Conservation (phyloP, 2,888 invertebrate species). For the Agonopterix subpropinquella region DNA sequence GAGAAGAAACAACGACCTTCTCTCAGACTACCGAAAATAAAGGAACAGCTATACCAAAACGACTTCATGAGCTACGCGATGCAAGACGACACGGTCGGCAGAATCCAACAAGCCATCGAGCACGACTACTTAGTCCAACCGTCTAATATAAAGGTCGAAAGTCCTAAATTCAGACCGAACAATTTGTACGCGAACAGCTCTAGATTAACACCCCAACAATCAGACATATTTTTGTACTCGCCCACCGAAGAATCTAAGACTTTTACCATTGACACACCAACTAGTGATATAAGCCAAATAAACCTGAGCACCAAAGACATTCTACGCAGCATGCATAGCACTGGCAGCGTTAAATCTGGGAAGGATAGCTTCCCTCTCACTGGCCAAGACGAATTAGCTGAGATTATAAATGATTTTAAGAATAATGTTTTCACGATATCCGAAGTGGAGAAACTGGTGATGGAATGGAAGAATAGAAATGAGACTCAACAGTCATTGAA, state of each 20-base stretch:
- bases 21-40: slow-evolving; percentile 54
- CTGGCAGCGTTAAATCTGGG: slow-evolving; percentile 59
- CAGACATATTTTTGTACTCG: slow-evolving; percentile 63
- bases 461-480: slow-evolving; percentile 90
- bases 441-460: slow-evolving; percentile 89
- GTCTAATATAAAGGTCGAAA: slow-evolving; percentile 76
- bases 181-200: slow-evolving; percentile 67
- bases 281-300: slow-evolving; percentile 70
- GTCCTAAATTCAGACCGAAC: slow-evolving; percentile 66
- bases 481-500: slow-evolving; percentile 91
- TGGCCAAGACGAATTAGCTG: slow-evolving; percentile 86
- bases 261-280: slow-evolving; percentile 65
- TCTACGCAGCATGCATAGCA: slow-evolving; percentile 39
- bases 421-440: slow-evolving; percentile 90
- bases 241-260: slow-evolving; percentile 69
- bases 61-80: slow-evolving; percentile 48
- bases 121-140: slow-evolving; percentile 78
- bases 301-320: slow-evolving; percentile 60
- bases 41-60: slow-evolving; percentile 69
- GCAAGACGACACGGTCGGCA: slow-evolving; percentile 43
- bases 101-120: slow-evolving; percentile 68
- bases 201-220: slow-evolving; percentile 55
- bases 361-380: slow-evolving; percentile 58
- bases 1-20: slow-evolving; percentile 65
- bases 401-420: slow-evolving; percentile 92